Evolutionary conservation across 2,113 vertebrate species (phyloP).

Genomic region (Saccopteryx leptura): DNA sequence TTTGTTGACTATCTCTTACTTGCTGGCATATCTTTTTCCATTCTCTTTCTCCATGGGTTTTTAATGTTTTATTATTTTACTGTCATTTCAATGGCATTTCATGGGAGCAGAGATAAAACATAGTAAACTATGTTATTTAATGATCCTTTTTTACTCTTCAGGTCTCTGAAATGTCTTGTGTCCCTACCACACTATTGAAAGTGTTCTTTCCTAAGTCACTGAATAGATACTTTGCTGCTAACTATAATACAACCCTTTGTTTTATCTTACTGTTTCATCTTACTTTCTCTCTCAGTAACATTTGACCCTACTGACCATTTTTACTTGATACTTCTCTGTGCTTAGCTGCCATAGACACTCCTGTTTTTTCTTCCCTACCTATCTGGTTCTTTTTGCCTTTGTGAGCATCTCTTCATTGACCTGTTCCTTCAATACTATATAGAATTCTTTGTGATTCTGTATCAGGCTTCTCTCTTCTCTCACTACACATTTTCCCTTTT

Average conservation of each 20-base stretch:
- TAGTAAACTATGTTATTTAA: slow-evolving; percentile 31
- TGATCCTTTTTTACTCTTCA: neutral
- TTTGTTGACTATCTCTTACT: slow-evolving; percentile 64
- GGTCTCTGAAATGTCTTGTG: slow-evolving; percentile 62
- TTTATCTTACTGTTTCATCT: slow-evolving; percentile 56
- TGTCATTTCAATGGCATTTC: slow-evolving; percentile 58
- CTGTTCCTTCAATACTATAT: slow-evolving; percentile 9
- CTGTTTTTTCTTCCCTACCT: slow-evolving; percentile 34
- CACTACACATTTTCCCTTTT: slow-evolving; percentile 7
- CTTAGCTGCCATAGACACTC: neutral
- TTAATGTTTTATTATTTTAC: slow-evolving; percentile 38
- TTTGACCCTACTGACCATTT: slow-evolving; percentile 26
- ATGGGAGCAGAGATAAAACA: slow-evolving; percentile 49
- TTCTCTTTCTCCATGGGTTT: slow-evolving; percentile 54
- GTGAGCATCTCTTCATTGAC: slow-evolving; percentile 11
- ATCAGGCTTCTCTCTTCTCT: slow-evolving; percentile 27
- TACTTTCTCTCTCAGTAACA: slow-evolving; percentile 1
- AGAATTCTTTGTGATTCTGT: slow-evolving; percentile 5
- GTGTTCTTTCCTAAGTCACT: slow-evolving; percentile 44
- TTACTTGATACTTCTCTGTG: slow-evolving; percentile 4
- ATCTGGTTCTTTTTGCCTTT: slow-evolving; percentile 13
- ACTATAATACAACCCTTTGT: slow-evolving; percentile 39
- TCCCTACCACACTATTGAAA: slow-evolving; percentile 4
- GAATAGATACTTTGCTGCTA: slow-evolving; percentile 47
- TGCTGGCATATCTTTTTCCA: slow-evolving; percentile 61